phyloP scores from a whole-genome alignment of 2,113 vertebrate species.

The Echinops telfairi region DNA sequence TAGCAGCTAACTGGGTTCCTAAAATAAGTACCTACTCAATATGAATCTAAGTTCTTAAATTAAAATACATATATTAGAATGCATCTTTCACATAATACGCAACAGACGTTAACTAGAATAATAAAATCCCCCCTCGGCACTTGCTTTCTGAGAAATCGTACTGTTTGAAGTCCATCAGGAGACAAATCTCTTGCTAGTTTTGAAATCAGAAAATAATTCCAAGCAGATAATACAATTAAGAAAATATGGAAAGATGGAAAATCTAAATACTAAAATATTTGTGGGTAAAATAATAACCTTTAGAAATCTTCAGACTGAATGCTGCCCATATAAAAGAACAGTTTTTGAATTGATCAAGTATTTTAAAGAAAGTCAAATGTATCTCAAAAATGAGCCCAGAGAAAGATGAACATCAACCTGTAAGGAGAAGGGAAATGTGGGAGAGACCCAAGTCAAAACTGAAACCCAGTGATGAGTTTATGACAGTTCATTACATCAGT shows the following conservation, averaged over 20 bases:
- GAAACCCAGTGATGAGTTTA: background rate
- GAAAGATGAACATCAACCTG: too few relatives aligned
- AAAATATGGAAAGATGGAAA: background rate
- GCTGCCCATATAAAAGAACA: too few relatives aligned
- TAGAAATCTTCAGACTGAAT: background rate
- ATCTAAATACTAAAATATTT: background rate
- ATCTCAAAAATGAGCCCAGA: too few relatives aligned
- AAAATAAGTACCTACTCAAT: background rate
- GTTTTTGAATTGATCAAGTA: too few relatives aligned
- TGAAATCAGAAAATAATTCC: background rate
- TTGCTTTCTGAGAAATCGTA: background rate
- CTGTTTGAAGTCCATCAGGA: background rate
- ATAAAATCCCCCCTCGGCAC: background rate
- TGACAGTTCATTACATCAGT: background rate
- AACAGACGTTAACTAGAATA: background rate
- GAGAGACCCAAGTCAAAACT: background rate
- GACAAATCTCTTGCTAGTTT: background rate
- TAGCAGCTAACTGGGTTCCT: background rate
- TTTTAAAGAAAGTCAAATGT: too few relatives aligned
- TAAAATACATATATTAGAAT: background rate
- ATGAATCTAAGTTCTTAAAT: background rate
- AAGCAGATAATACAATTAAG: background rate
- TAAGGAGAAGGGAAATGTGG: too few relatives aligned
- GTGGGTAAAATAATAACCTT: background rate
- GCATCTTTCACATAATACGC: background rate